A percentile compares a stretch with the other conserved stretches of the same genome.
Evolutionary conservation across 2,113 vertebrate species (phyloP).

Genomic region (Pavo muticus): DNA sequence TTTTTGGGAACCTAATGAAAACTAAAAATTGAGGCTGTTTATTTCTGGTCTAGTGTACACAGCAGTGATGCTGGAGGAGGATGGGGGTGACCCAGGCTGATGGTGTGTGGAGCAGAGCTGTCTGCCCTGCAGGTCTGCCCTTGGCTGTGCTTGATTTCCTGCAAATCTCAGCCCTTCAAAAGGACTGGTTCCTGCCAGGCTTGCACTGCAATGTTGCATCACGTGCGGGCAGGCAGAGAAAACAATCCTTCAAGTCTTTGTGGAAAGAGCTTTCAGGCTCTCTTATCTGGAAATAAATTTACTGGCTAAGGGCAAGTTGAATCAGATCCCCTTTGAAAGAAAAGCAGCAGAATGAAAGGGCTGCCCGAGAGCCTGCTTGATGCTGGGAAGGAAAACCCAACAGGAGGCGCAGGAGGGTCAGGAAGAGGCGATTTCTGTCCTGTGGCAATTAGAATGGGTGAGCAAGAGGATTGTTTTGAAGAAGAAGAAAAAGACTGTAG

Average conservation of each 20-base stretch:
- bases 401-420: not conserved
- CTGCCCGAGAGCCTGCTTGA: not conserved
- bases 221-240: accelerated
- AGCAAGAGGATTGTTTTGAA: not conserved
- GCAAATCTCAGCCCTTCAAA: not conserved
- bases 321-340: not conserved
- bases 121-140: not conserved
- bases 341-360: not conserved
- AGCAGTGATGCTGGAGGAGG: not conserved
- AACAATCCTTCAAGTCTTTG: not conserved
- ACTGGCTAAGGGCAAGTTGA: not conserved
- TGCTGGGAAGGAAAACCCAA: not conserved
- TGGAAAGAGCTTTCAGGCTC: not conserved
- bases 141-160: not conserved
- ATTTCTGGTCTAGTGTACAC: not conserved
- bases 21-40: not conserved
- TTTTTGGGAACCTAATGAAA: not conserved
- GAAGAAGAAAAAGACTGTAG: not conserved
- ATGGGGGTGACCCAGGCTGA: not conserved
- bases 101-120: not conserved
- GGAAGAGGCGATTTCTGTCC: not conserved
- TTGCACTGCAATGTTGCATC: not conserved
- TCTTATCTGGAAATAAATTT: not conserved
- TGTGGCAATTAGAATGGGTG: not conserved
- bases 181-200: accelerated